Conservation (phyloP, 1,140 invertebrate species). For the Drosophila equinoxialis region DNA sequence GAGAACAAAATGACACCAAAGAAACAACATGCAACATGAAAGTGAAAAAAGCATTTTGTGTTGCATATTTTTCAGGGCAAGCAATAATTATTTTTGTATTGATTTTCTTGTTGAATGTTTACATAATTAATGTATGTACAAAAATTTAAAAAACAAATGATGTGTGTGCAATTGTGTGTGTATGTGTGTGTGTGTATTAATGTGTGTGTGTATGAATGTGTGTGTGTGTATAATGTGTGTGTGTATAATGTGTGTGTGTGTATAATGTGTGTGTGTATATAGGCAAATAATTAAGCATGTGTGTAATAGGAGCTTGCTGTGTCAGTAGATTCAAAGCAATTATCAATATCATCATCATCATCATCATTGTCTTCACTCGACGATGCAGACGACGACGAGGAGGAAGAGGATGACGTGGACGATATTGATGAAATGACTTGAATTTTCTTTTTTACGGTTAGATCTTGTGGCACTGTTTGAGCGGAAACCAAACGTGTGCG, state of each 20-base stretch:
- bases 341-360: constrained; percentile 8
- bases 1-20: not conserved
- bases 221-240: constrained; percentile 14
- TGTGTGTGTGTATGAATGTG: constrained; percentile 19
- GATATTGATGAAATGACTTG: constrained; percentile 6
- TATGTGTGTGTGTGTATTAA: constrained; percentile 22
- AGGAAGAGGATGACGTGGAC: not conserved
- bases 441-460: constrained; percentile 41
- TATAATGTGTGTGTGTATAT: constrained; percentile 20
- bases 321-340: constrained; percentile 27
- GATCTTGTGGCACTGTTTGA: constrained; percentile 63
- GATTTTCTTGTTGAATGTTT: constrained; percentile 41
- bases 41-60: constrained; percentile 25
- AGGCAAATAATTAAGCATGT: constrained; percentile 25
- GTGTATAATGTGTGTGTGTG: constrained; percentile 18
- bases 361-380: constrained; percentile 19
- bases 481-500: constrained; percentile 43
- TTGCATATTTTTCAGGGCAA: not conserved
- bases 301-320: not conserved
- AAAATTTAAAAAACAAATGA: not conserved
- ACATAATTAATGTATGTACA: constrained; percentile 32
- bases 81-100: constrained; percentile 6
- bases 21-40: constrained; percentile 50
- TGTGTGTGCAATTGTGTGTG: constrained; percentile 14
- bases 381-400: not conserved